phyloP scores from a whole-genome alignment of 1,140 invertebrate genomes.

The Drusus annulatus region DNA sequence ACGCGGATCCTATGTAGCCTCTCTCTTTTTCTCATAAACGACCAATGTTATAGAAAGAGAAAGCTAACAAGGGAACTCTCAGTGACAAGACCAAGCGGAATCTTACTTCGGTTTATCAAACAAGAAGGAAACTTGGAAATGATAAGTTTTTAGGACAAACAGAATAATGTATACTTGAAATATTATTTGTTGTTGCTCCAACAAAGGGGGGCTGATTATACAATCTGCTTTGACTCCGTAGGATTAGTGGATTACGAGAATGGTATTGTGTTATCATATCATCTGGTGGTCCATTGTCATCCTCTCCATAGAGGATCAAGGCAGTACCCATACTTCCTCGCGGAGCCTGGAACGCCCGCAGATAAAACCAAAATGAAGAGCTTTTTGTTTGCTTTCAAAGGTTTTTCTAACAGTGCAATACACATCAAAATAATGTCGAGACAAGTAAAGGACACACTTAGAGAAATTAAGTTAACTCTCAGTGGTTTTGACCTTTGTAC shows the following conservation, averaged over 20 bases:
- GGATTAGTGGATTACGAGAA: conserved; percentile 9
- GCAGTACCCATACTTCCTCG: background rate
- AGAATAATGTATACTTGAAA: too few species aligned
- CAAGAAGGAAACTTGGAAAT: too few species aligned
- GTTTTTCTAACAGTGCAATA: background rate
- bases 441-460: conserved; percentile 12
- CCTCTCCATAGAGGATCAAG: background rate
- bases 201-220: too few species aligned
- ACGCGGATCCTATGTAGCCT: too few species aligned
- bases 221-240: too few species aligned
- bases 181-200: too few species aligned
- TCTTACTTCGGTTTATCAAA: too few species aligned
- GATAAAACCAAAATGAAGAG: conserved; percentile 14
- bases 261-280: conserved; percentile 7
- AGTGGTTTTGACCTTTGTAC: conserved; percentile 2
- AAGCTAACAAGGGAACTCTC: too few species aligned
- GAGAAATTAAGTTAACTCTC: conserved; percentile 2
- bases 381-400: background rate
- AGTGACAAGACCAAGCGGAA: too few species aligned
- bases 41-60: too few species aligned
- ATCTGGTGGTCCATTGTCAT: conserved; percentile 25
- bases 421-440: background rate
- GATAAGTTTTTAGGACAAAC: too few species aligned
- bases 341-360: background rate
- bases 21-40: too few species aligned